A percentile compares a stretch with the other conserved stretches of the same genome.
phyloP scores from a whole-genome alignment of 2,113 vertebrate species.

The Neopipo cinnamomea region DNA sequence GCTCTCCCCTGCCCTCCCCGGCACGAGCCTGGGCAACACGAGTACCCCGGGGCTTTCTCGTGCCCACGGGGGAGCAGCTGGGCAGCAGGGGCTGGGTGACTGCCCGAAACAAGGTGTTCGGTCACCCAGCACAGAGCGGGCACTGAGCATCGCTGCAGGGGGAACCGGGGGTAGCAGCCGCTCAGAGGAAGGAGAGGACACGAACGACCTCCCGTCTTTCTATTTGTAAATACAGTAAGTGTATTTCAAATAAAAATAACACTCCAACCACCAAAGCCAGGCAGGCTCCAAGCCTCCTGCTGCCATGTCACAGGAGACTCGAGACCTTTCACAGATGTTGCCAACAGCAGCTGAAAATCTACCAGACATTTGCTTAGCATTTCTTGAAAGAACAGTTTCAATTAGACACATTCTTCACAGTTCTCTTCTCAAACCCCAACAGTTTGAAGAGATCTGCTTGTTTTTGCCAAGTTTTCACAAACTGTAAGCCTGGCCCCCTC shows the following conservation, averaged over 20 bases:
- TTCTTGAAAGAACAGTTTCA: not conserved
- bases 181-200: not conserved
- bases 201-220: not conserved
- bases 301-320: not conserved
- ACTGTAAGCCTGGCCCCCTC: not conserved
- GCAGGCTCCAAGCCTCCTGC: not conserved
- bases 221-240: not conserved
- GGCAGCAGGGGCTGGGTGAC: not conserved
- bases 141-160: not conserved
- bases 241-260: not conserved
- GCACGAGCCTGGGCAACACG: not conserved
- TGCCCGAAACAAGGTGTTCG: not conserved
- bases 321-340: not conserved
- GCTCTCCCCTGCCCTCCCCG: not conserved
- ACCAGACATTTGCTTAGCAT: not conserved
- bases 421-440: constrained; percentile 8
- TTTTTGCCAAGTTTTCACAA: not conserved
- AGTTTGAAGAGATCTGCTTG: constrained; percentile 38
- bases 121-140: not conserved
- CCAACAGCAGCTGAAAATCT: not conserved
- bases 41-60: rapidly evolving
- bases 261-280: not conserved
- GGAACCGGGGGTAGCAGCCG: not conserved
- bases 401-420: not conserved
- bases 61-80: not conserved